phyloP scores from a whole-genome alignment of 1,140 invertebrate species.

The Atta colombica region DNA sequence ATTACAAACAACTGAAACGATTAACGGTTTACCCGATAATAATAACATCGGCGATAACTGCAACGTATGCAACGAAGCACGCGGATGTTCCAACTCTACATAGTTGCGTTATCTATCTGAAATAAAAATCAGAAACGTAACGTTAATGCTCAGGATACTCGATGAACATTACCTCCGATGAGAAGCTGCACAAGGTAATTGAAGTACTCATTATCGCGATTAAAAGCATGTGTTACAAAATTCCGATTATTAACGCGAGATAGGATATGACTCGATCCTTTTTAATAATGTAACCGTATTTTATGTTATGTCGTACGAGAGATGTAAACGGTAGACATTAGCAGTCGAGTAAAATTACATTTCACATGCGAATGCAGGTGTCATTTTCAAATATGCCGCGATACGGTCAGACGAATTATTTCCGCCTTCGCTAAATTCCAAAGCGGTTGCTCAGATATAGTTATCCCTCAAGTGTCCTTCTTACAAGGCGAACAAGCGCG shows the following conservation, averaged over 20 bases:
- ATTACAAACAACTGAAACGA: conserved; percentile 27
- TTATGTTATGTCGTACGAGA: background rate
- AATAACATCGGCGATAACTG: conserved; percentile 40
- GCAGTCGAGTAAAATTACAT: background rate
- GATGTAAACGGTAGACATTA: background rate
- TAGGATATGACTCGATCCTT: conserved; percentile 3
- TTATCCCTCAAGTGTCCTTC: conserved; percentile 34
- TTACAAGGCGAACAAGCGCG: background rate
- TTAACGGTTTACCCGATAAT: conserved; percentile 49
- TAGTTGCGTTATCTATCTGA: conserved; percentile 39
- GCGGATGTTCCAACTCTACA: conserved; percentile 31
- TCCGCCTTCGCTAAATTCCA: conserved; percentile 47
- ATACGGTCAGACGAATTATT: conserved; percentile 7
- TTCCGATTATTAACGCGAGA: conserved; percentile 8
- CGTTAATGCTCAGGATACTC: conserved; percentile 11
- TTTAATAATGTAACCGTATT: conserved; percentile 1
- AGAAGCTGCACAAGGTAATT: background rate
- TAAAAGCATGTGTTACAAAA: conserved; percentile 15
- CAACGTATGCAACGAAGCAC: conserved; percentile 19
- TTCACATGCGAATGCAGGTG: background rate
- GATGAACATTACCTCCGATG: conserved; percentile 26
- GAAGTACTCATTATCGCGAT: conserved; percentile 23
- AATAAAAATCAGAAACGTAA: conserved; percentile 47
- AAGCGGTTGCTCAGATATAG: conserved; percentile 47
- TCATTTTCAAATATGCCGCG: background rate